Evolutionary conservation across 2,113 vertebrate species (phyloP), one percentile per base, ranked within the genome.

Genomic region (Zeus faber): DNA sequence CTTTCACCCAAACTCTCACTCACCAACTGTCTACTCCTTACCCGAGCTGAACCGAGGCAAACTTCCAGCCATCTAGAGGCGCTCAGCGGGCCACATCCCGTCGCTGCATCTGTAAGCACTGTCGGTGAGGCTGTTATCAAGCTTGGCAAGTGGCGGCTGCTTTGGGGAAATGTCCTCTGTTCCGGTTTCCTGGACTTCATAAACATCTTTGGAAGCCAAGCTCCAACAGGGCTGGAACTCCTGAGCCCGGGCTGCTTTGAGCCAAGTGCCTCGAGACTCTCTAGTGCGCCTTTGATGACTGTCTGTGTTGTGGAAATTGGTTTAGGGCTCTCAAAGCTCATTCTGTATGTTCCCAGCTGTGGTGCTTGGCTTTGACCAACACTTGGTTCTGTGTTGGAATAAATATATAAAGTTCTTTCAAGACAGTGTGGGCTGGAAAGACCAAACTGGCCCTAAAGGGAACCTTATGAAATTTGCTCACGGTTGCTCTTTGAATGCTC

Each of bases 221-320:
- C 41, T 65, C 39, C 69, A 65, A 18, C 26, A 51, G 51, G 57
- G 52, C 17, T 64, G 52, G 48, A 66, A 35, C 7, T 66, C 18
- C 2, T 31, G 23, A 43, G 25, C 53, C 55, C 18, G 44, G 46
- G 44, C 16, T 51, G 17, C 53, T 75, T 49, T 50, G 49, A 73
- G 60, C 44, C 33, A 17, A 49, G 37, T 1, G 20, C 43, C 66
- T 35, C 4, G 21, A 65, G 61, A 59, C 48, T 62, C 18, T 7
- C 6, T 48, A 44, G 37, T 35, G 47, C 25, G 49, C 26, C 67
- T 78, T 66, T 80, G 54, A 63, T 72, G 48, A 16, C 31, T 20
- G 46, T 23, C 10, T 53, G 51, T 46, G 56, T 70, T 62, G 59
- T 49, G 66, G 53, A 69, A 74, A 58, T 68, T 33, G 43, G 44